Percentiles rank a stretch among this genome's conserved stretches.
Conservation (phyloP, 2,888 invertebrate genomes). For the Glaucopsyche alexis region DNA sequence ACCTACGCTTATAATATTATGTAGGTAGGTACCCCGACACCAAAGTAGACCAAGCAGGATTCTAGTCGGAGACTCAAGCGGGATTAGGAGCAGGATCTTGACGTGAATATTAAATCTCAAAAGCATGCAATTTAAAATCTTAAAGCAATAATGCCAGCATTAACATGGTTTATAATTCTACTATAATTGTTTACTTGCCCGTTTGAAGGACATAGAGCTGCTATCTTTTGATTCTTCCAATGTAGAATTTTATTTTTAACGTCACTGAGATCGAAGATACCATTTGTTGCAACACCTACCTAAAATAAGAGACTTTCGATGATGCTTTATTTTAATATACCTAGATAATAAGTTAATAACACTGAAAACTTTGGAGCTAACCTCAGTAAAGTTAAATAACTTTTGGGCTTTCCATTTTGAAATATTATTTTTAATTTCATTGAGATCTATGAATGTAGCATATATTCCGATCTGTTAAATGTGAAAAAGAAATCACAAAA, state of each 20-base stretch:
- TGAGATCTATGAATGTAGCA: constrained; percentile 62
- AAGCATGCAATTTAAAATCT: too few relatives aligned
- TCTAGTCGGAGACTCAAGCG: too few relatives aligned
- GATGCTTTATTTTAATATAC: not conserved
- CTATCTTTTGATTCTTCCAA: constrained; percentile 73
- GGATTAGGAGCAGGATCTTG: too few relatives aligned
- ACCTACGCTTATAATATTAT: too few relatives aligned
- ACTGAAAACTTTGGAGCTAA: constrained; percentile 44
- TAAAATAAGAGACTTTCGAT: constrained; percentile 41
- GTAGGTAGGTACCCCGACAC: too few relatives aligned
- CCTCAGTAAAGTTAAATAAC: constrained; percentile 67
- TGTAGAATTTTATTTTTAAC: constrained; percentile 73
- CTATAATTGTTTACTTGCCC: constrained; percentile 51
- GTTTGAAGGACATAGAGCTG: constrained; percentile 66
- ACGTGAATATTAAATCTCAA: too few relatives aligned
- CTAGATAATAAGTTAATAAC: not conserved
- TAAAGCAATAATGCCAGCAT: too few relatives aligned
- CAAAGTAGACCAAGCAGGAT: too few relatives aligned
- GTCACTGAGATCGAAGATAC: constrained; percentile 68
- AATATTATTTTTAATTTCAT: constrained; percentile 65
- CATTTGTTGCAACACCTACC: constrained; percentile 64
- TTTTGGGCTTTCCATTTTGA: constrained; percentile 68
- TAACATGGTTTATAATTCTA: too few relatives aligned
- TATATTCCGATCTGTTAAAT: constrained; percentile 61
- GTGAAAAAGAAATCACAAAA: constrained; percentile 34